A percentile compares a stretch with the other conserved stretches of the same genome.
phyloP scores from a whole-genome alignment of 2,888 invertebrate species.

The Andrena minutula region DNA sequence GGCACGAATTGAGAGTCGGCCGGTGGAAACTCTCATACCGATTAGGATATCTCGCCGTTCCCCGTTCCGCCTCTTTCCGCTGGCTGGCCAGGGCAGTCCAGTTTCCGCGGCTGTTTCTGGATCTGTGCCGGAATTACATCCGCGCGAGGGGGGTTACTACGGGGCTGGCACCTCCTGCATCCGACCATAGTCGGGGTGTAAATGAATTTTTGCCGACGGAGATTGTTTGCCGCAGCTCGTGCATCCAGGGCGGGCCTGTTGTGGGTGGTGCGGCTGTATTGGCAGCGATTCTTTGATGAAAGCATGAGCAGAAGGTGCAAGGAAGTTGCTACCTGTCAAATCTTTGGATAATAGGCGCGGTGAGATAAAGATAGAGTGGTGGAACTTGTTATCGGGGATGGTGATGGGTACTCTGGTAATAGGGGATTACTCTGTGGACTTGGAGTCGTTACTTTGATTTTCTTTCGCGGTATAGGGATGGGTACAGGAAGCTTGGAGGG shows the following conservation, averaged over 20 bases:
- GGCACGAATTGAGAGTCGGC: conserved; percentile 77
- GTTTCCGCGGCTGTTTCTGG: conserved; percentile 20
- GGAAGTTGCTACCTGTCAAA: no score
- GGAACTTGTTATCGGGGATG: no score
- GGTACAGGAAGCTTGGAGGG: no score
- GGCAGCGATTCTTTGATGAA: no score
- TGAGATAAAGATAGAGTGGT: no score
- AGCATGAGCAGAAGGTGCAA: no score
- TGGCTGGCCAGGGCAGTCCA: conserved; percentile 8
- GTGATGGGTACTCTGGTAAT: no score
- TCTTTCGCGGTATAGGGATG: no score
- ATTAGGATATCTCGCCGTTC: conserved; percentile 66
- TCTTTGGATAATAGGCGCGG: no score
- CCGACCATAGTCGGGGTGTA: conserved; percentile 6
- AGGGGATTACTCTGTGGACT: no score
- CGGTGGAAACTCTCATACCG: conserved; percentile 74
- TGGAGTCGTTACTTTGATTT: no score
- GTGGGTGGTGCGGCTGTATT: background rate
- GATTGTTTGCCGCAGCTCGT: background rate
- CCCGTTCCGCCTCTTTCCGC: conserved; percentile 35
- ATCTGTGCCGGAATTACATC: conserved; percentile 25
- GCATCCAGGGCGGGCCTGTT: background rate
- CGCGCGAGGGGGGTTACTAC: background rate
- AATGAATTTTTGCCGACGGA: conserved; percentile 19
- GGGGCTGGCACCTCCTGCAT: conserved; percentile 7